These are phyloP conservation scores for Papilio glaucus DNA, from an alignment of 1,140 invertebrate species.

Conservation along the genomic window DNA sequence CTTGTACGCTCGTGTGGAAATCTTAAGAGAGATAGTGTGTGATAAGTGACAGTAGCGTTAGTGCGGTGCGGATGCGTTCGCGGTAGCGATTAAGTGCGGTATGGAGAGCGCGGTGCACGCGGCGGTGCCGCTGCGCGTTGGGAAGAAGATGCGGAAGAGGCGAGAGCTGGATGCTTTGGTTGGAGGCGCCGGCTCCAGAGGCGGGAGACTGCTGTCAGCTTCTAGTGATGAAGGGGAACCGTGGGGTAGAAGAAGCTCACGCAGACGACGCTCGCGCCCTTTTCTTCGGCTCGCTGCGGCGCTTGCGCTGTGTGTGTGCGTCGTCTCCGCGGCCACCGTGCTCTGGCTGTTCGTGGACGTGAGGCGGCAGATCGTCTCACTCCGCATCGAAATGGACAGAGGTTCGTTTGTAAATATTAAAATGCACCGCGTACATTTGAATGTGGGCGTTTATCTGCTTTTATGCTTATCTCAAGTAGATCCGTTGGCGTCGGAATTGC, in stretches of 20 bases:
- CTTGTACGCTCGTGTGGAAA: constrained; percentile 47
- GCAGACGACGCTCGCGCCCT: constrained; percentile 61
- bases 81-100: constrained; percentile 63
- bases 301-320: constrained; percentile 85
- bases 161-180: constrained; percentile 85
- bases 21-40: constrained; percentile 39
- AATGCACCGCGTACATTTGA: neutral
- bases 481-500: neutral
- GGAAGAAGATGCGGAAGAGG: constrained; percentile 86
- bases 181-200: constrained; percentile 64
- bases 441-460: constrained; percentile 8
- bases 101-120: constrained; percentile 77
- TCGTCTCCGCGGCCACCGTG: constrained; percentile 86
- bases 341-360: constrained; percentile 89
- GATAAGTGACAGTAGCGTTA: constrained; percentile 52
- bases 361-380: constrained; percentile 86
- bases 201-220: constrained; percentile 79
- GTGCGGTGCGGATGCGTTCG: constrained; percentile 61
- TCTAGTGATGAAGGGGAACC: constrained; percentile 84
- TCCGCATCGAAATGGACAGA: constrained; percentile 87
- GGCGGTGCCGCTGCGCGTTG: constrained; percentile 79
- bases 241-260: constrained; percentile 60
- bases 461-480: constrained; percentile 9
- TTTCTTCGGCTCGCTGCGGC: constrained; percentile 85
- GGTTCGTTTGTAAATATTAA: constrained; percentile 71